Evolutionary conservation across 2,888 invertebrate species (phyloP), one percentile per base, ranked within the genome.

Genomic region (Parnassius smintheus): DNA sequence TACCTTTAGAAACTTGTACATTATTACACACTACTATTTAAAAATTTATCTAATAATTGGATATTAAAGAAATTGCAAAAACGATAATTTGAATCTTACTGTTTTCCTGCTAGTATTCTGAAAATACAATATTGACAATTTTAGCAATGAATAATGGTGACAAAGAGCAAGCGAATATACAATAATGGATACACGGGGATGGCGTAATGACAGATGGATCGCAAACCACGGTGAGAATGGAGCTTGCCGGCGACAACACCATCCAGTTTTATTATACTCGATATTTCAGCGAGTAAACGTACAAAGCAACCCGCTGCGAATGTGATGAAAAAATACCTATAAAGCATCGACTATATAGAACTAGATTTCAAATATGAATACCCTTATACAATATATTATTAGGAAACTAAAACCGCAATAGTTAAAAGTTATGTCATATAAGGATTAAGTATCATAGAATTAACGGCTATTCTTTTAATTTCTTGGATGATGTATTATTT

Each of bases 261-360:
- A 75, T 78, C 82, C 70, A 70, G 70, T 70, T 72, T 73, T 72
- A 85, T 85, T 82, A 83, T 81, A 81, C 77, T 80, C 82, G 76
- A 83, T 86, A 85, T 83, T 82, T 84, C 80, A 82, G 72, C 71
- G 73, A 82, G 72, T 71, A 73, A 64, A 67, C 65, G 79, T 73
- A 83, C 85, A 82, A 82, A 80, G 80, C 82, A 74, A 77, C 89
- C 87, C 78, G 88, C 88, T 86, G 89, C 60, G 88, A 78, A 70
- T 70, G 66, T 83, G 86, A 86, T 86, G 77, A 81, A 81, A 81
- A 81, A 76, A 73, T 68, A 69, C 55, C 56, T 64, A 66, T 68
- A 62, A 65, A 66, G 57, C 61, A 64, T 54, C 62, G 65, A 52
- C 52, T 18, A 11, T 35, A 52, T 4, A 51, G 9, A 22, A 8